Conservation (phyloP, 2,113 vertebrate genomes). For the Monopterus albus region DNA sequence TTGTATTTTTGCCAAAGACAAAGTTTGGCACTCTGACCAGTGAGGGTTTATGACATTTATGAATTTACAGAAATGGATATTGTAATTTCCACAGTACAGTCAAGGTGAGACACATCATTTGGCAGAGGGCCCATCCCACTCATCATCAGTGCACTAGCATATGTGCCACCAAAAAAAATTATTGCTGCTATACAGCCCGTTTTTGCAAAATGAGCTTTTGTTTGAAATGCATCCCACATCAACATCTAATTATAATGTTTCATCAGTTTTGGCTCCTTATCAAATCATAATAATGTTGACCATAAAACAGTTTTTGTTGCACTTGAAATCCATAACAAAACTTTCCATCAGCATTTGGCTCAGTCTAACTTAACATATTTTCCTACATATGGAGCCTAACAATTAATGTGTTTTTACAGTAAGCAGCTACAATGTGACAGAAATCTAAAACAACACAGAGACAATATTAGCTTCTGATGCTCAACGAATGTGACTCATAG, state of each 20-base stretch:
- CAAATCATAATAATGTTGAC: background rate
- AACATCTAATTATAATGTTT: conserved; percentile 6
- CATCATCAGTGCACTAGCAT: conserved; percentile 45
- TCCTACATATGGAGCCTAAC: conserved; percentile 8
- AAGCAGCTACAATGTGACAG: conserved; percentile 60
- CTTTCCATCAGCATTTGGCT: conserved; percentile 9
- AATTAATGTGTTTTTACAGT: conserved; percentile 50
- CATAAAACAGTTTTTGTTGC: background rate
- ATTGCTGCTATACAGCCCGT: conserved; percentile 14
- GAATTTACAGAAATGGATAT: conserved; percentile 62
- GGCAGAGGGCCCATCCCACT: conserved; percentile 51
- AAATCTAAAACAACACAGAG: conserved; percentile 58
- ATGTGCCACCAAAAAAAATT: conserved; percentile 48
- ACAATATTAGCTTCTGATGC: conserved; percentile 46
- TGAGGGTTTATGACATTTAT: conserved; percentile 36
- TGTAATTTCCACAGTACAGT: conserved; percentile 51
- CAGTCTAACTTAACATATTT: conserved; percentile 18
- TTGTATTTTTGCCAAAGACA: conserved; percentile 42
- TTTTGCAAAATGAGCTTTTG: conserved; percentile 46
- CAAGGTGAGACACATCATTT: conserved; percentile 77
- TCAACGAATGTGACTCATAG: conserved; percentile 58
- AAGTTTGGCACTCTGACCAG: conserved; percentile 24
- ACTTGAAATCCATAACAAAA: conserved; percentile 11
- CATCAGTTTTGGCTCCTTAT: background rate
- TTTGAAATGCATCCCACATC: conserved; percentile 1